phyloP scores from a whole-genome alignment of 2,888 invertebrate genomes.

The Oxytorus armatus region DNA sequence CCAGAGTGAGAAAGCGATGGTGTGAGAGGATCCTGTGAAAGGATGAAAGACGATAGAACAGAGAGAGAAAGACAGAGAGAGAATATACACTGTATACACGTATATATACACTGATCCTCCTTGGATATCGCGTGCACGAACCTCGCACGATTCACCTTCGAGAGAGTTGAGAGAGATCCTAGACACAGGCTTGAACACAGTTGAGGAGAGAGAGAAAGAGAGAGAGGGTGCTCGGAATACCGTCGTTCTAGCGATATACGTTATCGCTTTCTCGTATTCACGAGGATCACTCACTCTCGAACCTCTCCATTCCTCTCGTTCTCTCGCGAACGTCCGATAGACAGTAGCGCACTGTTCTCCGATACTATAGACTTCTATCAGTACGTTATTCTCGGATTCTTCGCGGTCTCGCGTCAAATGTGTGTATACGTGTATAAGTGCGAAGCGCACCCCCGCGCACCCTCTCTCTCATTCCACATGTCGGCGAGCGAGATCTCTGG shows the following conservation, averaged over 20 bases:
- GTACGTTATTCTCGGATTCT: slow-evolving; percentile 60
- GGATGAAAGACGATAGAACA: slow-evolving; percentile 10
- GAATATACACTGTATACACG: slow-evolving; percentile 9
- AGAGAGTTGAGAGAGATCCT: slow-evolving; percentile 47
- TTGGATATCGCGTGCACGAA: slow-evolving; percentile 60
- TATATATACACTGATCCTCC: slow-evolving; percentile 24
- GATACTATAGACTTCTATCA: slow-evolving; percentile 45
- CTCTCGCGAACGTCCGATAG: slow-evolving; percentile 47
- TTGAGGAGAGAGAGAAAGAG: not conserved
- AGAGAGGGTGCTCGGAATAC: slow-evolving; percentile 38
- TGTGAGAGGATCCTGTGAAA: slow-evolving; percentile 23
- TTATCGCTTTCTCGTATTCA: slow-evolving; percentile 66
- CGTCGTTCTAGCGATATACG: slow-evolving; percentile 58
- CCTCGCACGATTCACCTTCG: slow-evolving; percentile 48
- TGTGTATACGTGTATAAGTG: slow-evolving; percentile 10
- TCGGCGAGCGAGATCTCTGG: slow-evolving; percentile 40
- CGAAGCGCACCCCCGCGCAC: slow-evolving; percentile 31
- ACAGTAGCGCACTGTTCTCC: slow-evolving; percentile 32
- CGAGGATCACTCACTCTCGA: slow-evolving; percentile 62
- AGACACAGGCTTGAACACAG: slow-evolving; percentile 26
- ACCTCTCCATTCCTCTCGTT: slow-evolving; percentile 4
- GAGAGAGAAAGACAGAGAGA: not conserved
- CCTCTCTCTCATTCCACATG: slow-evolving; percentile 8
- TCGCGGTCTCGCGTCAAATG: slow-evolving; percentile 48
- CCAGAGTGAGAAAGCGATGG: slow-evolving; percentile 54